phyloP scores from a whole-genome alignment of 1,140 invertebrate species.

The Battus philenor region DNA sequence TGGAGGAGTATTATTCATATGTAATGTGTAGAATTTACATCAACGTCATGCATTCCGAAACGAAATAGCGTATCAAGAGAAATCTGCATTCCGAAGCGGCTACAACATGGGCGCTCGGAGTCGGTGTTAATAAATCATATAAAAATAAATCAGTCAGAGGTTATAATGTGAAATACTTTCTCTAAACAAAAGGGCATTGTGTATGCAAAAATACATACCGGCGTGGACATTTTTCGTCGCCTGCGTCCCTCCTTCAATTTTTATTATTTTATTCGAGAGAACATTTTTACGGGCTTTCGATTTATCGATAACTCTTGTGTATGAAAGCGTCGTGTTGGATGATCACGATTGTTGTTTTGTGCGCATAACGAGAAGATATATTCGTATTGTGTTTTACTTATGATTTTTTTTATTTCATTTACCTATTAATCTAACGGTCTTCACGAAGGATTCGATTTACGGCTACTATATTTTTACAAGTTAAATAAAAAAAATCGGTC shows the following conservation, averaged over 20 bases:
- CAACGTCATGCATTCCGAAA: conserved; percentile 9
- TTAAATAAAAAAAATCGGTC: too few species aligned
- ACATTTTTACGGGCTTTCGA: conserved; percentile 41
- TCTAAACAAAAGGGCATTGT: conserved; percentile 73
- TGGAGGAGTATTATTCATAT: conserved; percentile 20
- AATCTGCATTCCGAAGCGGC: conserved; percentile 25
- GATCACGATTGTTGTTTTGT: conserved; percentile 64
- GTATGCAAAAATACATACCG: conserved; percentile 71
- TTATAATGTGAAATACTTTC: conserved; percentile 73
- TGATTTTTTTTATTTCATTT: too few species aligned
- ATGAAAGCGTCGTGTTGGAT: conserved; percentile 54
- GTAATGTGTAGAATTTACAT: conserved; percentile 17
- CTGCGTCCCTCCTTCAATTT: conserved; percentile 41
- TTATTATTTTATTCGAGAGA: conserved; percentile 49
- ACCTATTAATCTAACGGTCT: too few species aligned
- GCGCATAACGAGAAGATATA: conserved; percentile 38
- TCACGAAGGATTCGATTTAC: too few species aligned
- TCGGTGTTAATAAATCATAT: conserved; percentile 63
- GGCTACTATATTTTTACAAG: too few species aligned
- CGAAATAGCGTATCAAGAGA: conserved; percentile 25
- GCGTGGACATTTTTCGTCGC: conserved; percentile 67
- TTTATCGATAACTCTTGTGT: conserved; percentile 60
- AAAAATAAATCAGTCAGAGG: conserved; percentile 69
- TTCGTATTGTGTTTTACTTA: conserved; percentile 7
- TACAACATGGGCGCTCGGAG: conserved; percentile 33